Evolutionary conservation across 2,797 vertebrate species (phyloP), one percentile per base, ranked within the genome.

Genomic region (Gymnothorax reevesii): DNA sequence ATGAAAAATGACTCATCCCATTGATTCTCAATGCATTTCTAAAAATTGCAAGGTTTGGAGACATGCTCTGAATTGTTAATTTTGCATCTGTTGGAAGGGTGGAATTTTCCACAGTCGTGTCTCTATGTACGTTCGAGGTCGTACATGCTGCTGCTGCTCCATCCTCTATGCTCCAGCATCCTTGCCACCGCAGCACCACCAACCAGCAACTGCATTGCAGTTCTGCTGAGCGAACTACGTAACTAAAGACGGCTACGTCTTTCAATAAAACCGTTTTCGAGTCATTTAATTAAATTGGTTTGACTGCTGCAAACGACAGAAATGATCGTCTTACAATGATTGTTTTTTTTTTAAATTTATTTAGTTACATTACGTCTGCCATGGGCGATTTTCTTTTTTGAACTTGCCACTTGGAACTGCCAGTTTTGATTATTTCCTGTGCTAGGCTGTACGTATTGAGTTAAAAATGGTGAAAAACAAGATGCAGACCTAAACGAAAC

Each of bases 121-220:
- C 57, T 17, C 86, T 25, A 60, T 66, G 17, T 59, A 90, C 90
- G 90, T 79, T 33, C 83, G 71, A 86, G 82, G 85, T 62, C 83
- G 75, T 62, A 42, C 33, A 42, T 88, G 88, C 75, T 77, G 83
- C 57, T 84, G 75, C 57, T 88, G 83, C 69, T 88, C 85, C 83
- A 83, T 86, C 85, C 88, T 87, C 87, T 87, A 22, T 54, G 87
- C 86, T 17, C 85, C 33, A 42, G 33, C 33, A 42, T 42, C 33
- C 83, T 87, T 57, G 85, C 86, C 89, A 86, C 92, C 89, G 91
- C 91, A 91, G 89, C 90, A 88, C 87, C 88, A 91, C 89, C 88
- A 89, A 89, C 89, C 69, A 82, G 88, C 88, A 92, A 87, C 93
- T 93, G 96, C 96, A 96, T 94, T 96, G 95, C 95, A 96, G 95